Conservation (phyloP, 2,113 vertebrate species). For the Channa argus region DNA sequence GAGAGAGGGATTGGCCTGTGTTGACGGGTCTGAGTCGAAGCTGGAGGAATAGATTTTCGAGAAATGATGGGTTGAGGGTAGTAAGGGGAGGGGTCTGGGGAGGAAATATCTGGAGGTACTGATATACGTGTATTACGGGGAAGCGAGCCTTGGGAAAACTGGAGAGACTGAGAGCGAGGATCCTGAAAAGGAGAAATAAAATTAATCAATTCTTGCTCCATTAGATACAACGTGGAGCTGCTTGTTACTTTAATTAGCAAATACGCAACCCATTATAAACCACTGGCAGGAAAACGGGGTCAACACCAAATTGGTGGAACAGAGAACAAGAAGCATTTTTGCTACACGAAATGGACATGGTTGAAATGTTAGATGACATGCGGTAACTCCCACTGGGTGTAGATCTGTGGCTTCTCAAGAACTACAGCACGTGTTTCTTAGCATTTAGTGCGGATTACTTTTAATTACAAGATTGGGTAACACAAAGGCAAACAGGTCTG, state of each 20-base stretch:
- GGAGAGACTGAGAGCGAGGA: conserved; percentile 22
- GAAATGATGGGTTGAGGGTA: conserved; percentile 83
- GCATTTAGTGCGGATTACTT: background rate
- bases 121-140: conserved; percentile 83
- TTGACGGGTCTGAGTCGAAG: conserved; percentile 55
- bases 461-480: background rate
- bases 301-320: background rate
- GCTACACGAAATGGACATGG: too few relatives aligned
- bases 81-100: conserved; percentile 71
- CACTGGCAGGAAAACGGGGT: too few relatives aligned
- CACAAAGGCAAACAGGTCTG: background rate
- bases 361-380: too few relatives aligned
- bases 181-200: conserved; percentile 60
- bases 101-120: conserved; percentile 72
- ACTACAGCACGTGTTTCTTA: too few relatives aligned
- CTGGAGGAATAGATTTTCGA: conserved; percentile 89
- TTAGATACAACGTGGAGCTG: background rate
- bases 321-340: background rate
- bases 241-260: background rate
- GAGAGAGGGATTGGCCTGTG: conserved; percentile 88
- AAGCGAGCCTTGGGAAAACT: conserved; percentile 79
- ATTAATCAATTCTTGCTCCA: background rate
- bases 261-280: background rate
- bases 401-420: background rate
- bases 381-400: background rate